phyloP scores from a whole-genome alignment of 2,888 invertebrate genomes.

The Eledona agricola region DNA sequence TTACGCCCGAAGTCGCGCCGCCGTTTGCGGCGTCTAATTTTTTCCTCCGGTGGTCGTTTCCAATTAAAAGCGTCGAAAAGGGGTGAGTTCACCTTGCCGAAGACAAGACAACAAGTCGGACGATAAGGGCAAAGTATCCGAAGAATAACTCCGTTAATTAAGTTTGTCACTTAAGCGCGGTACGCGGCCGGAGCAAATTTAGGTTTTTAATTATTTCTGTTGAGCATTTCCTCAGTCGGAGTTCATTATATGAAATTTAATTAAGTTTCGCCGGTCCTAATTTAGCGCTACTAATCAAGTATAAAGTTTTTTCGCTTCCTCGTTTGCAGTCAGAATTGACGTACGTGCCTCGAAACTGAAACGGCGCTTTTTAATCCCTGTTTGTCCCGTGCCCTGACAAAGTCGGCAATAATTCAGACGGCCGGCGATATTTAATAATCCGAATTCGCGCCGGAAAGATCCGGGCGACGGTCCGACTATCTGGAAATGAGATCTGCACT shows the following conservation, averaged over 20 bases:
- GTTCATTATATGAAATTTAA: conserved; percentile 66
- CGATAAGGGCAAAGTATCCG: conserved; percentile 60
- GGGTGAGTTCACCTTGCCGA: conserved; percentile 8
- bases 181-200: conserved; percentile 62
- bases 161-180: conserved; percentile 64
- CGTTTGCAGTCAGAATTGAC: conserved; percentile 61
- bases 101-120: conserved; percentile 54
- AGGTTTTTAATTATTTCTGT: conserved; percentile 66
- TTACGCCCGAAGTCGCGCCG: conserved; percentile 40
- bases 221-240: conserved; percentile 65
- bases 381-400: conserved; percentile 27
- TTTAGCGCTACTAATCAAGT: conserved; percentile 66
- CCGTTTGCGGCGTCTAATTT: conserved; percentile 3
- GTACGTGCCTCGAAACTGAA: conserved; percentile 61
- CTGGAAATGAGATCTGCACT: conserved; percentile 38
- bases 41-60: conserved; percentile 10
- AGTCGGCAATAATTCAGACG: conserved; percentile 20
- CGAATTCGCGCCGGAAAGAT: conserved; percentile 48
- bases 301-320: conserved; percentile 62
- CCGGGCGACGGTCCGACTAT: conserved; percentile 31
- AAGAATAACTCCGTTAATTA: conserved; percentile 63
- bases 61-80: conserved; percentile 23
- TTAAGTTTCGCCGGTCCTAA: conserved; percentile 64
- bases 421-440: conserved; percentile 55
- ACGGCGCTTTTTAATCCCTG: conserved; percentile 58